Base-by-base conservation (phyloP, 2,113 vertebrate genomes). In the Cardinalis cardinalis region DNA sequence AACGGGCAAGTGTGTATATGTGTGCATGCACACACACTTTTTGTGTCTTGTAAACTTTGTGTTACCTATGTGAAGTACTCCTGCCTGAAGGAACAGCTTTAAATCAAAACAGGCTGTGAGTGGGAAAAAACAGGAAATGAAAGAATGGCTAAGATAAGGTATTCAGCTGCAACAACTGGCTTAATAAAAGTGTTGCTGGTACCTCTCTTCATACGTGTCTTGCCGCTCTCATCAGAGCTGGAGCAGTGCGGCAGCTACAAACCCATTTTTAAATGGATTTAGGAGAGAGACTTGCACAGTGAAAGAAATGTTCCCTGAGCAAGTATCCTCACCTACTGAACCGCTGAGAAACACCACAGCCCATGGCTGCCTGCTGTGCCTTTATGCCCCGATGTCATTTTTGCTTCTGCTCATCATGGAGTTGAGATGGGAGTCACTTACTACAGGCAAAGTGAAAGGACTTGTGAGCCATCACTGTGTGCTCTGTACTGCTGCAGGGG, bases 61-160 rank as follows among this genome's bases (percentile, higher is more conserved):
- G 28, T 95, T 93, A 82, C 95, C 81, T 90, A 59, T 41, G 43
- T 60, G 71, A 69, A 87, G 77, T 32, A 65, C 40, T 80, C 36
- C 40, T 89, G 88, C 79, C 52, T 68, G 85, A 59, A 74, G 3
- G 36, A 88, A 77, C 48, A 79, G 65, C 8, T 0, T 73, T 95
- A 96, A 95, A 95, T 95, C 77, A 90, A 82, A 95, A 95, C 93
- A 95, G 87, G 63, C 93, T 93, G 93, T n/a, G 81, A 70, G 93
- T 43, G 43, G n/a, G 51, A 52, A 95, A 76, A 19, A 88, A 76
- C 84, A 96, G 93, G 95, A 96, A 96, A 96, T 95, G 94, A 95
- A 95, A 87, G 86, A 92, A 82, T 2, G 29, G 52, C 87, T 79
- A 52, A 90, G 87, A 90, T 84, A 94, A 94, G 60, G 43, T 46